Base-by-base conservation (phyloP, 2,888 invertebrate species). In the Lissonota sp. region DNA sequence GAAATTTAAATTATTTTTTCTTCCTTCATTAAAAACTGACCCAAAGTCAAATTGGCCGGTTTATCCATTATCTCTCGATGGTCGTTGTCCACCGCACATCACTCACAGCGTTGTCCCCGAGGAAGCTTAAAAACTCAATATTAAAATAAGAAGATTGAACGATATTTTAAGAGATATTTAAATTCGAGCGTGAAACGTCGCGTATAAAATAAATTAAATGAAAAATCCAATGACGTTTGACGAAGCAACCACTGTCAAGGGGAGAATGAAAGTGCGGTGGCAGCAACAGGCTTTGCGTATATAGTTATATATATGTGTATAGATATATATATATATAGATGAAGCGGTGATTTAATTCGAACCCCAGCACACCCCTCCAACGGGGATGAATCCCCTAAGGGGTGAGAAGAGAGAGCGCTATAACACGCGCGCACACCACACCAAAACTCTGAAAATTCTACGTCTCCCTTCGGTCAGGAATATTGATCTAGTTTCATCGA, bases 261-360 rank as follows among this genome's bases (percentile, higher is more conserved):
- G 77, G 83, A 83, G 26, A 40, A 86, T 84, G 76, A 80, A 86
- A 88, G 86, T 88, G 87, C 84, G 87, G 79, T 80, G 83, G 84
- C 90, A 91, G 91, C 91, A 91, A 91, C 91, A 91, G 91, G 91
- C 91, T 91, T 90, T 90, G 86, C 87, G 88, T 90, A 90, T 91
- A 91, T 84, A 84, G 84, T 40, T 26, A 2, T 26, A 26, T 26
- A 26, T 26, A 26, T 44, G 44, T 2, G 44, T 44, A 10, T n/a
- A n/a, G n/a, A n/a, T 57, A 37, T 57, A 57, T 57, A 57, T 44
- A 44, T 44, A 39, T 53, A 51, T 46, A 69, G 39, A 71, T 37
- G 14, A 39, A 26, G 55, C 87, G 84, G 84, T 85, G 85, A 85
- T 85, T 86, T 83, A 85, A 89, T 87, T 89, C 86, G 80, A 87